These are phyloP conservation scores for Hestina assimilis DNA, from an alignment of 1,140 invertebrate genomes.

Conservation along the genomic window DNA sequence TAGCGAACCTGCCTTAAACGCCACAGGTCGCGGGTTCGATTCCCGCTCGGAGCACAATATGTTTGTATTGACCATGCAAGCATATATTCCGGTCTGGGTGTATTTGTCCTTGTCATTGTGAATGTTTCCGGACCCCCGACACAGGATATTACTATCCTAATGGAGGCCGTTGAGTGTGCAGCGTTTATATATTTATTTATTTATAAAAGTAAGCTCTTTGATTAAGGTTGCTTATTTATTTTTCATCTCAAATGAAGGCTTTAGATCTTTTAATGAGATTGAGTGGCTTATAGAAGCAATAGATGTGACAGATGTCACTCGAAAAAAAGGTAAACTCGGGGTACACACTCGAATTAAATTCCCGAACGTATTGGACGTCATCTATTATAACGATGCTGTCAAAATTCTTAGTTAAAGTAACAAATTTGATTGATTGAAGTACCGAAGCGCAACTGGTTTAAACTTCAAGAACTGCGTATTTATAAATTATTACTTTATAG, in stretches of 20 bases:
- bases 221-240: conserved; percentile 14
- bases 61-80: no score
- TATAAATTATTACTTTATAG: no score
- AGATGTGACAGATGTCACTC: conserved; percentile 23
- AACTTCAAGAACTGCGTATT: background rate
- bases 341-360: background rate
- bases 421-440: conserved; percentile 1
- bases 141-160: no score
- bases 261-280: conserved; percentile 8
- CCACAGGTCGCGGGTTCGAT: no score
- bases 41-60: no score
- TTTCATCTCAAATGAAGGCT: conserved; percentile 15
- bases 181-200: background rate
- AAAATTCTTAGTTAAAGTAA: background rate
- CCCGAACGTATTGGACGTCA: conserved; percentile 7
- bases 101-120: no score
- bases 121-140: no score
- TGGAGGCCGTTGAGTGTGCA: no score
- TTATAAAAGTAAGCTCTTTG: background rate
- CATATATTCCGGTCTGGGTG: no score
- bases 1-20: no score
- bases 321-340: conserved; percentile 7
- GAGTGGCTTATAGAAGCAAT: conserved; percentile 2
- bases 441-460: background rate
- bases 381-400: conserved; percentile 12